Conservation (phyloP, 2,797 vertebrate genomes). For the Propithecus perrieri region DNA sequence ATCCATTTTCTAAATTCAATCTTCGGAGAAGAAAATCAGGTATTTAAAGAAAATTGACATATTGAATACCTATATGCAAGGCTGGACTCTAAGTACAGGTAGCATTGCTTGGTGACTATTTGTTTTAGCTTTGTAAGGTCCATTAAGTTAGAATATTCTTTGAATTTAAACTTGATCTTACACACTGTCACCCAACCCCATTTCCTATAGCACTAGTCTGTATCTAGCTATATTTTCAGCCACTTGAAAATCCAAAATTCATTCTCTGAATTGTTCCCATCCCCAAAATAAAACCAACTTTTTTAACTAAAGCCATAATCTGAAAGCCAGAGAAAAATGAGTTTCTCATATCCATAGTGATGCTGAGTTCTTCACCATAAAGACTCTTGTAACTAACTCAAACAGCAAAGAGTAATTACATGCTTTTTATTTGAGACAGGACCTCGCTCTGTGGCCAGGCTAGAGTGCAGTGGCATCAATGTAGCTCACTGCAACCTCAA, state of each 20-base stretch:
- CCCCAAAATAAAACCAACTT: background rate
- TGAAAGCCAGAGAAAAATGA: conserved; percentile 6
- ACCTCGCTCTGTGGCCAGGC: background rate
- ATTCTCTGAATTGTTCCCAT: conserved; percentile 1
- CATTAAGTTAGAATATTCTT: background rate
- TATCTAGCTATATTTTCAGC: background rate
- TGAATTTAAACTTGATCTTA: background rate
- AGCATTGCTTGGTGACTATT: background rate
- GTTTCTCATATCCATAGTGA: background rate
- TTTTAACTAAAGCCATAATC: background rate
- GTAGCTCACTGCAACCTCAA: background rate
- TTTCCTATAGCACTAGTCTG: background rate
- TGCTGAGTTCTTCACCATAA: background rate
- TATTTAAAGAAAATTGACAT: background rate
- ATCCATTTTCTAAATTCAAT: background rate
- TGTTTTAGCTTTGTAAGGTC: background rate
- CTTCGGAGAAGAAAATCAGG: background rate
- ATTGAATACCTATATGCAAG: background rate
- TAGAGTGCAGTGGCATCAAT: background rate
- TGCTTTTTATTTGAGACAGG: background rate
- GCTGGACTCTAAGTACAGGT: background rate
- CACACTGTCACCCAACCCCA: background rate
- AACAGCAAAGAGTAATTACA: background rate
- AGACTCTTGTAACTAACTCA: background rate
- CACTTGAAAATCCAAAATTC: background rate